Evolutionary conservation across 2,113 vertebrate species (phyloP).

Genomic region (Barbus barbus): DNA sequence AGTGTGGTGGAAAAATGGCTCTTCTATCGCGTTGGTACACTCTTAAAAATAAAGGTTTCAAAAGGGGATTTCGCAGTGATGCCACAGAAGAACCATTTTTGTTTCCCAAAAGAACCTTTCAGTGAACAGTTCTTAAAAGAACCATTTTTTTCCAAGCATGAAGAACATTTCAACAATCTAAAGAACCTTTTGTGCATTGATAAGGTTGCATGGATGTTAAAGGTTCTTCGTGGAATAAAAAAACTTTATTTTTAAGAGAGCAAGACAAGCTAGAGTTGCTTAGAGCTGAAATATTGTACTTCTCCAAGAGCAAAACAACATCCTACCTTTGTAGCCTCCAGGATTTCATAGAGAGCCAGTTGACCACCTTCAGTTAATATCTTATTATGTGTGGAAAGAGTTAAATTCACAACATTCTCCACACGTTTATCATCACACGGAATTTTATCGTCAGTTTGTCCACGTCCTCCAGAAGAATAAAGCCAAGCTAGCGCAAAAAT

Average conservation of each 20-base stretch:
- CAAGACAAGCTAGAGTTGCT: neutral
- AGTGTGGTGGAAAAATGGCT: too few relatives aligned
- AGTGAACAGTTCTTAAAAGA: neutral
- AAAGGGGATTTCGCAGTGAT: neutral
- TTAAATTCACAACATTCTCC: slow-evolving; percentile 39
- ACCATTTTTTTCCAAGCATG: too few relatives aligned
- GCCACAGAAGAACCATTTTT: neutral
- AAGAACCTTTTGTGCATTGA: neutral
- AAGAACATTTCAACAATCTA: too few relatives aligned
- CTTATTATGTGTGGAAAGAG: slow-evolving; percentile 47
- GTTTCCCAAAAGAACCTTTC: neutral
- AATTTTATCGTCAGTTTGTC: slow-evolving; percentile 9
- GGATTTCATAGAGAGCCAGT: slow-evolving; percentile 59
- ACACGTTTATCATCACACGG: slow-evolving; percentile 54
- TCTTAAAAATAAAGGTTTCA: too few relatives aligned
- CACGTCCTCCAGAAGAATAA: slow-evolving; percentile 27
- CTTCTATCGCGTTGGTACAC: neutral
- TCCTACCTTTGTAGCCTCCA: slow-evolving; percentile 54
- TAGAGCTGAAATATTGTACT: neutral
- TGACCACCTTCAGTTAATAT: slow-evolving; percentile 41
- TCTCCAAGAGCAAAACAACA: neutral
- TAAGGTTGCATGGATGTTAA: neutral
- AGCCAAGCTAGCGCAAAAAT: slow-evolving; percentile 47
- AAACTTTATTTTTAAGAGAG: neutral
- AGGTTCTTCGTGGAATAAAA: neutral